Evolutionary conservation across 2,113 vertebrate genomes (phyloP), one percentile per base, ranked within the genome.

Genomic region (Anseranas semipalmata): DNA sequence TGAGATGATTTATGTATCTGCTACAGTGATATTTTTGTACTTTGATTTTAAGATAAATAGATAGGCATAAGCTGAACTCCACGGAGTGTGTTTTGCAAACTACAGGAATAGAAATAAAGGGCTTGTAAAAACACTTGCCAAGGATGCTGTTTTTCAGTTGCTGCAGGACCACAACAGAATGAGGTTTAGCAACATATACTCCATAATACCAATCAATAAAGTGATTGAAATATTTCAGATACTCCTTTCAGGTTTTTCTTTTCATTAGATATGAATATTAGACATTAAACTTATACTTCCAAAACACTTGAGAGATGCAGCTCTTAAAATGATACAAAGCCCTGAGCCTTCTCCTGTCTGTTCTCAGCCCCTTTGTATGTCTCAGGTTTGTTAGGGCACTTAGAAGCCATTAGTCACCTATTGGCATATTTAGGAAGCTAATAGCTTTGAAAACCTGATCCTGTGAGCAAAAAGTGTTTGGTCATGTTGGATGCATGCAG

Each of bases 391-490:
- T 56, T 15, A 32, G 32, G 88, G 60, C 65, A 91, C 89, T 97
- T 41, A 73, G 81, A 87, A 94, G 81, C 91, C 89, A 95, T 96
- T 97, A 97, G 95, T 96, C 95, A 93, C 93, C 93, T 79, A 16
- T n/a, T n/a, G 77, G 80, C 66, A 53, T 70, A 48, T 79, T 91
- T 91, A 50, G 84, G 66, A 85, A 55, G 37, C 84, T 89, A 67
- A 87, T 58, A 55, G 93, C 95, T 96, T 95, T 95, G 89, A 91
- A 93, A 87, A 85, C 56, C 66, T 50, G 43, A 63, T 81, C 84
- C 70, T 71, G 71, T 33, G 67, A 88, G 55, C 82, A 76, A 59
- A 21, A 16, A 90, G 78, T 12, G 45, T 28, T 90, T 72, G 93
- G 60, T 46, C 9, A 0, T 11, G 15, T 16, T 1, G 0, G 30